Percentiles rank a stretch among this genome's conserved stretches.
Evolutionary conservation across 2,113 vertebrate genomes (phyloP).

Genomic region (Zosterops pallidus): DNA sequence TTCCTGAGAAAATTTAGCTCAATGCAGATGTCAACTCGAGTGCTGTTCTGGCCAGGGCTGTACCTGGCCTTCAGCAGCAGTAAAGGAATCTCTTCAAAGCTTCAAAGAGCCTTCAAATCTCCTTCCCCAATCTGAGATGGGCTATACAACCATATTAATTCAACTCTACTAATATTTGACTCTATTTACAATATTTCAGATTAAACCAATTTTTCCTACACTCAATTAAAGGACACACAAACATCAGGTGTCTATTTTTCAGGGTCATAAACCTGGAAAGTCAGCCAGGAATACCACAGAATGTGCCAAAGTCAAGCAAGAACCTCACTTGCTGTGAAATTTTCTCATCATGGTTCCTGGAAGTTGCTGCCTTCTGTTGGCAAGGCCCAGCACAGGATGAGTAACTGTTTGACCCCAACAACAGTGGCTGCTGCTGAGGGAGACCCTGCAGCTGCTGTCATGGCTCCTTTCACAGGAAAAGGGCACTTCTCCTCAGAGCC

Average conservation of each 20-base stretch:
- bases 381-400: not conserved
- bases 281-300: not conserved
- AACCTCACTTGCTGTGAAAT: not conserved
- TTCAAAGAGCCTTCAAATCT: not conserved
- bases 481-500: not conserved
- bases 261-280: not conserved
- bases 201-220: not conserved
- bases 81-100: not conserved
- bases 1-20: not conserved
- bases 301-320: not conserved
- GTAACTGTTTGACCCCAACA: not conserved
- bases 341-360: fast-evolving
- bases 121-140: not conserved
- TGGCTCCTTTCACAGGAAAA: not conserved
- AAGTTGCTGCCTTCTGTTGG: not conserved
- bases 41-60: not conserved
- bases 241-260: not conserved
- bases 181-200: not conserved
- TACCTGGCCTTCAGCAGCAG: not conserved
- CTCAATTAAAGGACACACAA: not conserved
- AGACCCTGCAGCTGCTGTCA: not conserved
- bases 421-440: not conserved
- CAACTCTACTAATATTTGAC: not conserved
- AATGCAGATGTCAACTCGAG: not conserved
- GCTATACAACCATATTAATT: not conserved